Evolutionary conservation across 2,113 vertebrate genomes (phyloP).

Genomic region (Accipiter virgatus): DNA sequence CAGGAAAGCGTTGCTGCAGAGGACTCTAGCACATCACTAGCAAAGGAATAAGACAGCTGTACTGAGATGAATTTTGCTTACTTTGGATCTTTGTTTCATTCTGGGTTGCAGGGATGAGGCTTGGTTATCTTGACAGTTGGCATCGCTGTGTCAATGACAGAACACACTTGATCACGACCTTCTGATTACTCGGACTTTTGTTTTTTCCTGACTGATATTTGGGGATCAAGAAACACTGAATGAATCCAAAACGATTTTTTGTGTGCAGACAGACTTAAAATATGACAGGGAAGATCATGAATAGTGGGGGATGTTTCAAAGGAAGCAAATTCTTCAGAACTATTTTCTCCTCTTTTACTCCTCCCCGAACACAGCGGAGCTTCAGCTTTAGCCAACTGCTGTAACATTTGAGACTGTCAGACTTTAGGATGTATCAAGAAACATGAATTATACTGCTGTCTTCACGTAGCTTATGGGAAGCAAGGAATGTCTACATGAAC

Average conservation of each 20-base stretch:
- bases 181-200: not conserved
- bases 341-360: not conserved
- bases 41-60: not conserved
- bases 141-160: not conserved
- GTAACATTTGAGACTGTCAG: not conserved
- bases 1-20: not conserved
- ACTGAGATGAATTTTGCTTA: not conserved
- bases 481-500: not conserved
- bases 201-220: not conserved
- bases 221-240: not conserved
- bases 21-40: not conserved
- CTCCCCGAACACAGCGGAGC: not conserved
- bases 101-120: not conserved
- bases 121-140: not conserved
- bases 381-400: not conserved
- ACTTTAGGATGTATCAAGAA: not conserved
- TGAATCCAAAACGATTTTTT: not conserved
- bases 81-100: not conserved
- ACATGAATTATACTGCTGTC: not conserved
- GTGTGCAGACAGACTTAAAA: not conserved
- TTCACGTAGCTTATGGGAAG: not conserved
- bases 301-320: not conserved
- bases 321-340: not conserved
- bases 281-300: not conserved
- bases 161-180: not conserved